Evolutionary conservation across 2,113 vertebrate genomes (phyloP).

Genomic region (Apaloderma vittatum): DNA sequence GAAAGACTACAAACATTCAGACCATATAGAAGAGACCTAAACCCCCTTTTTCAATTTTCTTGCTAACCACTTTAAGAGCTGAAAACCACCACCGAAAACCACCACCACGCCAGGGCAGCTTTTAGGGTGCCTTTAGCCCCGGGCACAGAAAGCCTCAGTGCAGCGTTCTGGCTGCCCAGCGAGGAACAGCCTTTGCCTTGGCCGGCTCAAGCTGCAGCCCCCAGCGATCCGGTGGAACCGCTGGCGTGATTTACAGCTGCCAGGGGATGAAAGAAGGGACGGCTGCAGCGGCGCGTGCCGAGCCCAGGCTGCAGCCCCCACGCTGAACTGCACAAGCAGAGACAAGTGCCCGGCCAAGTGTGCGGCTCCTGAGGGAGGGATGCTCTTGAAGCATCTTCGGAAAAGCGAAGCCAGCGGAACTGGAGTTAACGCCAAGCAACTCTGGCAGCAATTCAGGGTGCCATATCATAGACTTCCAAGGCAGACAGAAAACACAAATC

Average conservation of each 20-base stretch:
- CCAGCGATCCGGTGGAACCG: fast-evolving
- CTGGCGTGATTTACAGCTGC: fast-evolving
- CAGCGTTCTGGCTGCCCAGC: fast-evolving
- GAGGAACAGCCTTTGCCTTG: background rate
- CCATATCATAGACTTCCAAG: background rate
- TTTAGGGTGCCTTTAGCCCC: background rate
- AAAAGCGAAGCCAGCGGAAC: background rate
- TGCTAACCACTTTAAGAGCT: no score
- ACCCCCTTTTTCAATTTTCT: background rate
- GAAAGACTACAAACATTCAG: background rate
- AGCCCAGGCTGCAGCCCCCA: background rate
- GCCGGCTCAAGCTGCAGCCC: background rate
- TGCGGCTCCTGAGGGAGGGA: background rate
- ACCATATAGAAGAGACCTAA: background rate
- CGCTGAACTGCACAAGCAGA: fast-evolving
- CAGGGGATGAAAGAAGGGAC: fast-evolving
- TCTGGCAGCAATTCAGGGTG: background rate
- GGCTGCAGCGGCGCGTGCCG: background rate
- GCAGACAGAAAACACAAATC: background rate
- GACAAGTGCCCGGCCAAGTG: fast-evolving
- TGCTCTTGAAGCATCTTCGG: background rate
- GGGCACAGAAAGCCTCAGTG: background rate
- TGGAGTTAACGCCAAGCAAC: background rate
- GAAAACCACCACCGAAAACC: background rate
- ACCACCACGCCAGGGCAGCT: no score